phyloP scores from a whole-genome alignment of 2,797 vertebrate genomes.

The Acanthopagrus latus region DNA sequence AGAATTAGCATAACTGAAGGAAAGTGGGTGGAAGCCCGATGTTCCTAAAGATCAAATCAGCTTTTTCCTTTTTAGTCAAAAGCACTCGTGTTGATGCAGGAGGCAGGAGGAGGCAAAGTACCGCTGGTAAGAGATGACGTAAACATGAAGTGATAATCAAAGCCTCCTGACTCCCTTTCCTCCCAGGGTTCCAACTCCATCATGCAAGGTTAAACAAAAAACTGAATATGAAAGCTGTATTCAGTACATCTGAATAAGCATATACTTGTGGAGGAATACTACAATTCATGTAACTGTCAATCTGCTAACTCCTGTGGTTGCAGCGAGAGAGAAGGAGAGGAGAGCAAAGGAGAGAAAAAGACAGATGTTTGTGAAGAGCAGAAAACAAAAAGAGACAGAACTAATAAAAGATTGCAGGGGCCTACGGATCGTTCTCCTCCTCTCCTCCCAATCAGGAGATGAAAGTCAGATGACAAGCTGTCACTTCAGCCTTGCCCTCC shows the following conservation, averaged over 20 bases:
- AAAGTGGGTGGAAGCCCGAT: conserved; percentile 28
- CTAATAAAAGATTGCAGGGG: conserved; percentile 14
- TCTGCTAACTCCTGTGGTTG: conserved; percentile 28
- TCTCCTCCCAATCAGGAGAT: conserved; percentile 55
- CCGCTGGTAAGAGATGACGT: conserved; percentile 51
- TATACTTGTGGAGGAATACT: conserved; percentile 23
- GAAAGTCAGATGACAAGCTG: conserved; percentile 63
- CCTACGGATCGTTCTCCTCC: conserved; percentile 38
- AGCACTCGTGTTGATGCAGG: conserved; percentile 19
- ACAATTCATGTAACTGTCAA: conserved; percentile 42
- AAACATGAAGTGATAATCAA: conserved; percentile 64
- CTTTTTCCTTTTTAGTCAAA: conserved; percentile 49
- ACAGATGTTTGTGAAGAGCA: conserved; percentile 21
- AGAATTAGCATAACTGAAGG: conserved; percentile 60
- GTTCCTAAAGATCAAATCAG: conserved; percentile 55
- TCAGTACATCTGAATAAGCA: conserved; percentile 41
- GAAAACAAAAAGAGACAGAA: conserved; percentile 46
- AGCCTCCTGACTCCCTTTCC: conserved; percentile 43
- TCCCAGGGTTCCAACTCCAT: conserved; percentile 46
- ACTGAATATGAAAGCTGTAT: conserved; percentile 41
- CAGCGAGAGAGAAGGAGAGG: conserved; percentile 8
- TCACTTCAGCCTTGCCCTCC: conserved; percentile 54
- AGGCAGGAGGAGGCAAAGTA: conserved; percentile 45
- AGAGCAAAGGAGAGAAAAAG: conserved; percentile 10
- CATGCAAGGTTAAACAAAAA: conserved; percentile 54